Evolutionary conservation across 2,113 vertebrate genomes (phyloP).

Genomic region (Prolemur simus): DNA sequence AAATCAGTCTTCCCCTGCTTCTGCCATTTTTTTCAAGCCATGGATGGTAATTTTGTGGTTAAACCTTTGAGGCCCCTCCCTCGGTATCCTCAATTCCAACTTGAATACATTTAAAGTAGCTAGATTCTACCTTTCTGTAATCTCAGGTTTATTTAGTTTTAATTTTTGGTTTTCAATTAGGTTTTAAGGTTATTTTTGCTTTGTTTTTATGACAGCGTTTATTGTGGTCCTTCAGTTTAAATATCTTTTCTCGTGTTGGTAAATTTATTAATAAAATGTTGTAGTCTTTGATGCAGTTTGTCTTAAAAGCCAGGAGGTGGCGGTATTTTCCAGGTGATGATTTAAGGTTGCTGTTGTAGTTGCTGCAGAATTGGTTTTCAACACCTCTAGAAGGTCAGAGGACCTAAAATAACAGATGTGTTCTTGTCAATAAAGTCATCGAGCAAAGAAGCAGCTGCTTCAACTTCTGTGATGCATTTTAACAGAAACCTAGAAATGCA

Average conservation of each 20-base stretch:
- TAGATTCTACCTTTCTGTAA: not conserved
- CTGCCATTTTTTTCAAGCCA: not conserved
- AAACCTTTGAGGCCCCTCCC: not conserved
- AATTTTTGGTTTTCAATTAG: not conserved
- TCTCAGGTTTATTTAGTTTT: not conserved
- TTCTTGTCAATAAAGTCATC: not conserved
- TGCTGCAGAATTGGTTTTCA: not conserved
- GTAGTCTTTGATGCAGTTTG: conserved; percentile 18
- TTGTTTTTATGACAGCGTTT: not conserved
- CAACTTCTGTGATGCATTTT: not conserved
- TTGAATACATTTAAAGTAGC: not conserved
- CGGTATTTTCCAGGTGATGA: conserved; percentile 56
- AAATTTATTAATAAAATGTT: not conserved
- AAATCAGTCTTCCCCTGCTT: not conserved
- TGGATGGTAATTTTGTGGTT: not conserved
- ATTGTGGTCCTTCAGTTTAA: conserved; percentile 14
- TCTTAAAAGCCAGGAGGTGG: conserved; percentile 65
- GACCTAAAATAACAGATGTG: not conserved
- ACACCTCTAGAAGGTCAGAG: not conserved
- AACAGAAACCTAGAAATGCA: not conserved
- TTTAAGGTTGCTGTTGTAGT: not conserved
- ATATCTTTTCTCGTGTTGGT: not conserved
- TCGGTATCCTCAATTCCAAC: not conserved
- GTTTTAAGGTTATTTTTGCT: conserved; percentile 9
- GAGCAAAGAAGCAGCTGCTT: not conserved